Percentiles rank a stretch among this genome's conserved stretches.
These are phyloP conservation scores for Rhineura floridana DNA, from an alignment of 2,113 vertebrate genomes.

Conservation along the genomic window DNA sequence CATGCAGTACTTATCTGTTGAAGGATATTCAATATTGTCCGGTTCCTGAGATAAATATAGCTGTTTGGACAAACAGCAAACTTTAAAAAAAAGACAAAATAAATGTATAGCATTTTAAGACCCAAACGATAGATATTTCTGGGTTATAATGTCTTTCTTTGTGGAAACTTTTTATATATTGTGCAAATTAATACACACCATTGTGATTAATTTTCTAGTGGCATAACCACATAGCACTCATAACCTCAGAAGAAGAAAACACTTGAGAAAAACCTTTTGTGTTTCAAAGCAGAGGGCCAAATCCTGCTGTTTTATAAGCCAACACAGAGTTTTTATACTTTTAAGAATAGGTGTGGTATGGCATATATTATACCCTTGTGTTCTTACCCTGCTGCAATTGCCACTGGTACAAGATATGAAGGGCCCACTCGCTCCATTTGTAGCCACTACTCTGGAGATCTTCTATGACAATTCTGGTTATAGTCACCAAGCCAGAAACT, in stretches of 20 bases:
- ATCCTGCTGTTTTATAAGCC: constrained; percentile 9
- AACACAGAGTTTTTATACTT: background rate
- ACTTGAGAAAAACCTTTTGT: constrained; percentile 46
- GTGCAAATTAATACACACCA: constrained; percentile 66
- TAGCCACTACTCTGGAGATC: background rate
- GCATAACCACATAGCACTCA: constrained; percentile 43
- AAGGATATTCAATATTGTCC: constrained; percentile 27
- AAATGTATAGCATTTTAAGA: constrained; percentile 69
- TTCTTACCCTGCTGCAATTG: background rate
- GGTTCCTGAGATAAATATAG: constrained; percentile 53
- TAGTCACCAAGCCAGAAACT: background rate
- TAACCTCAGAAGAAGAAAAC: constrained; percentile 44
- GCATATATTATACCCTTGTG: background rate
- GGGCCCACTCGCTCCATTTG: background rate
- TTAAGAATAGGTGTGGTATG: background rate
- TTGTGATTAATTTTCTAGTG: constrained; percentile 62
- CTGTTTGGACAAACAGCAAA: constrained; percentile 33
- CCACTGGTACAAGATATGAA: background rate
- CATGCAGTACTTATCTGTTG: constrained; percentile 11
- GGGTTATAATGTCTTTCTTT: constrained; percentile 65
- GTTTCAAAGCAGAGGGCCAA: constrained; percentile 51
- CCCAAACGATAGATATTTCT: constrained; percentile 65
- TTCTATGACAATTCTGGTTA: background rate
- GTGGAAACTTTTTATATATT: constrained; percentile 58
- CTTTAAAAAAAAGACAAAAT: constrained; percentile 57